Conservation (phyloP, 2,113 vertebrate genomes). For the Carassius carassius region DNA sequence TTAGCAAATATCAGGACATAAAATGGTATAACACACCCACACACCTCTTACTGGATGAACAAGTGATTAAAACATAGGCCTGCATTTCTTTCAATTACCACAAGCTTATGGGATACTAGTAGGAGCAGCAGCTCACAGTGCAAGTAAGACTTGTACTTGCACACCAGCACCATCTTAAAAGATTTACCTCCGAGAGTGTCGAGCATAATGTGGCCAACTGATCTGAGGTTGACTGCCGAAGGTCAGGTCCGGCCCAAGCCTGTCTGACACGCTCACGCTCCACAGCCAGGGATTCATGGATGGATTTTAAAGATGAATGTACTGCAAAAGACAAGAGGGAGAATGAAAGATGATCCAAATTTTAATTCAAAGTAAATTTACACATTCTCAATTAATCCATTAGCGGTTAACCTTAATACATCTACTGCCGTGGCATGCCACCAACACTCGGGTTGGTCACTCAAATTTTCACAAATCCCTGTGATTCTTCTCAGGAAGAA, state of each 20-base stretch:
- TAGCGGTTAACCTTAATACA: no score
- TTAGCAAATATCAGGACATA: no score
- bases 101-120: not conserved
- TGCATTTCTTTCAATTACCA: not conserved
- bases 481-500: no score
- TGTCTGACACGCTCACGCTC: slow-evolving; percentile 75
- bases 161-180: not conserved
- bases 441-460: no score
- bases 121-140: not conserved
- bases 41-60: not conserved
- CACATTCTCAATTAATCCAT: no score
- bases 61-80: not conserved
- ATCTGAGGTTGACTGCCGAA: slow-evolving; percentile 68
- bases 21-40: no score
- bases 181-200: slow-evolving; percentile 72
- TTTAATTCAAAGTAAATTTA: no score
- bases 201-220: slow-evolving; percentile 74
- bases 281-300: slow-evolving; percentile 70
- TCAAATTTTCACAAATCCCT: no score
- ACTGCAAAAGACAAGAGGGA: slow-evolving; percentile 61
- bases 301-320: slow-evolving; percentile 68
- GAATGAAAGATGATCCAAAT: not conserved
- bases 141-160: not conserved
- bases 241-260: slow-evolving; percentile 72
- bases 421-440: no score